These are phyloP conservation scores for Brachyptera risi DNA, from an alignment of 2,888 invertebrate species.

Conservation along the genomic window DNA sequence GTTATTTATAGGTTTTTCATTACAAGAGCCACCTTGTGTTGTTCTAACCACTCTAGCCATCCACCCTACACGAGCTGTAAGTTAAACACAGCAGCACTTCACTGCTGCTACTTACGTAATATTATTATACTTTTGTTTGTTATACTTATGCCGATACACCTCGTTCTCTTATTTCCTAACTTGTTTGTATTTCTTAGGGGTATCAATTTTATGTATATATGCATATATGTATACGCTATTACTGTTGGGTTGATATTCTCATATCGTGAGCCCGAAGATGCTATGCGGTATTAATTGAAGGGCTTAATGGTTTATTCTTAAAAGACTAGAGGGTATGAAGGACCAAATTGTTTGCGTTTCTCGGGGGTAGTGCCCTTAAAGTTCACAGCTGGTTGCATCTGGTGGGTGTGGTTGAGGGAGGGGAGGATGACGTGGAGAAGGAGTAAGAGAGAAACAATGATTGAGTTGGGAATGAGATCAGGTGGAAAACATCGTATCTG, in stretches of 20 bases:
- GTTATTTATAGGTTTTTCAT: constrained; percentile 8
- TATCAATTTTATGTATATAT: constrained; percentile 20
- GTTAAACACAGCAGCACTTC: not conserved
- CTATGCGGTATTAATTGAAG: not conserved
- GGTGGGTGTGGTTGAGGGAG: not conserved
- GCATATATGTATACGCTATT: not conserved
- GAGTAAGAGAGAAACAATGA: no score
- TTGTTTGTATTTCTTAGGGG: constrained; percentile 14
- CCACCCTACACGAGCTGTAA: not conserved
- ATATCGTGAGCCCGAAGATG: not conserved
- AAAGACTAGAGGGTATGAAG: not conserved
- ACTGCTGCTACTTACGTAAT: no score
- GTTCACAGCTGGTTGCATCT: constrained; percentile 15
- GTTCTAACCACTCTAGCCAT: not conserved
- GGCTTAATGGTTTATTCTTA: constrained; percentile 1
- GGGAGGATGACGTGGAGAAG: no score
- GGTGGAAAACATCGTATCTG: not conserved
- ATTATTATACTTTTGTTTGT: no score
- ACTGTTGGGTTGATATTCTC: no score
- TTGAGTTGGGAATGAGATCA: not conserved
- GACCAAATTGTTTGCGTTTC: not conserved
- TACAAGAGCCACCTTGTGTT: constrained; percentile 11
- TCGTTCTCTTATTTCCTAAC: not conserved
- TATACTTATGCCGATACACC: constrained; percentile 8
- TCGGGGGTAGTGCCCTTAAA: not conserved